A percentile compares a stretch with the other conserved stretches of the same genome.
Conservation (phyloP, 2,113 vertebrate genomes). For the Platysternon megacephalum region DNA sequence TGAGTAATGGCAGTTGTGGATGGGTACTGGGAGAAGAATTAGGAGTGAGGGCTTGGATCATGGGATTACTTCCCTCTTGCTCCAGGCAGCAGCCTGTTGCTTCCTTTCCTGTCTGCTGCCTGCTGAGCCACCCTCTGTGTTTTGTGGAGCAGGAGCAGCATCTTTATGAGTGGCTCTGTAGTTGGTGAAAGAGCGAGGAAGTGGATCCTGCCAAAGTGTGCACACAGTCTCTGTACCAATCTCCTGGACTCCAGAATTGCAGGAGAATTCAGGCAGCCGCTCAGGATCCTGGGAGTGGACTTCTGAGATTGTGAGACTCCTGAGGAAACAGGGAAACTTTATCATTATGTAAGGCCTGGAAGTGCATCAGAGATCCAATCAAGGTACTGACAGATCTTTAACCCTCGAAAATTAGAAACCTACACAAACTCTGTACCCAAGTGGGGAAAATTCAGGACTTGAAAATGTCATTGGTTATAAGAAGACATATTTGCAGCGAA, state of each 20-base stretch:
- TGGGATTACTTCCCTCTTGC: background rate
- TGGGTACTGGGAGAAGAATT: background rate
- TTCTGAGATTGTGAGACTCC: conserved; percentile 16
- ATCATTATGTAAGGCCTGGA: background rate
- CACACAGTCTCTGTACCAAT: background rate
- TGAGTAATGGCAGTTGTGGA: background rate
- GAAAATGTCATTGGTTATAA: background rate
- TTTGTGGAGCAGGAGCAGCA: background rate
- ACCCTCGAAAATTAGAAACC: background rate
- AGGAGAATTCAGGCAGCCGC: background rate
- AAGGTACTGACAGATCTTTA: conserved; percentile 20
- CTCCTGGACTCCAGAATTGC: conserved; percentile 19
- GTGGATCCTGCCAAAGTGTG: background rate
- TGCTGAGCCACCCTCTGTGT: background rate
- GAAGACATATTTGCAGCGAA: conserved; percentile 18
- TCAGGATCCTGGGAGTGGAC: background rate
- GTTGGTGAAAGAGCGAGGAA: background rate
- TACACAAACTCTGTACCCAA: background rate
- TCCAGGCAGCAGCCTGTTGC: background rate
- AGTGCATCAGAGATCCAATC: background rate
- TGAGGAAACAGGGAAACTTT: conserved; percentile 10
- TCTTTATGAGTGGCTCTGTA: background rate
- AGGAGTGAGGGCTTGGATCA: background rate
- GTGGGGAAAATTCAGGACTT: background rate
- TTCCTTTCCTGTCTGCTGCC: background rate